These are phyloP conservation scores for Lithophane ornitopus DNA, from an alignment of 2,888 invertebrate genomes.

Conservation along the genomic window DNA sequence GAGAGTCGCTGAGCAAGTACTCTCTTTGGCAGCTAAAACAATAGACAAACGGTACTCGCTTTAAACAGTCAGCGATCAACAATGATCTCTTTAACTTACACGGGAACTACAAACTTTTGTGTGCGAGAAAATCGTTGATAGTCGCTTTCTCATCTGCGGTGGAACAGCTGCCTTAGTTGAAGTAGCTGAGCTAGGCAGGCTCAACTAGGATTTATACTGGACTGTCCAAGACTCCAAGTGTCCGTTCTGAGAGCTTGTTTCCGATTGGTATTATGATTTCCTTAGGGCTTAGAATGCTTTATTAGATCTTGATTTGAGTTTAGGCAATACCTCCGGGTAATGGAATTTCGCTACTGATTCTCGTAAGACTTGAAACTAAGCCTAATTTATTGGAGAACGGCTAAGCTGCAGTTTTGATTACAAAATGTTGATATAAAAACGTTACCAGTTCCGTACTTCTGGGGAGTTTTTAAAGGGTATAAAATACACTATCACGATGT, in stretches of 20 bases:
- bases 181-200: constrained; percentile 7
- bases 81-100: too few species aligned
- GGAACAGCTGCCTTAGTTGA: neutral
- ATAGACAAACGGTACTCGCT: neutral
- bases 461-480: neutral
- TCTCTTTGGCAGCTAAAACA: too few species aligned
- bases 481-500: too few species aligned
- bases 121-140: neutral
- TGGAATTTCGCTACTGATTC: constrained; percentile 32
- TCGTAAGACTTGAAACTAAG: constrained; percentile 1
- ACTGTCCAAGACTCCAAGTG: constrained; percentile 20
- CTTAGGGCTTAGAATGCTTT: constrained; percentile 38
- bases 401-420: constrained; percentile 4
- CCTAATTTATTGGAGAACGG: constrained; percentile 17
- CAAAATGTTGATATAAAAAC: constrained; percentile 5
- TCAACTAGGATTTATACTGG: constrained; percentile 33
- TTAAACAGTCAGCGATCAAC: neutral
- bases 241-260: constrained; percentile 37
- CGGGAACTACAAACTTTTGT: neutral
- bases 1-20: neutral
- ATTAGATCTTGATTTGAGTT: constrained; percentile 33
- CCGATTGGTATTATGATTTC: constrained; percentile 45
- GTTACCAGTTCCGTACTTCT: neutral
- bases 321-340: constrained; percentile 14
- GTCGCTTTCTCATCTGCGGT: neutral